Evolutionary conservation across 1,140 invertebrate species (phyloP).

Genomic region (Holcopasites calliopsidis): DNA sequence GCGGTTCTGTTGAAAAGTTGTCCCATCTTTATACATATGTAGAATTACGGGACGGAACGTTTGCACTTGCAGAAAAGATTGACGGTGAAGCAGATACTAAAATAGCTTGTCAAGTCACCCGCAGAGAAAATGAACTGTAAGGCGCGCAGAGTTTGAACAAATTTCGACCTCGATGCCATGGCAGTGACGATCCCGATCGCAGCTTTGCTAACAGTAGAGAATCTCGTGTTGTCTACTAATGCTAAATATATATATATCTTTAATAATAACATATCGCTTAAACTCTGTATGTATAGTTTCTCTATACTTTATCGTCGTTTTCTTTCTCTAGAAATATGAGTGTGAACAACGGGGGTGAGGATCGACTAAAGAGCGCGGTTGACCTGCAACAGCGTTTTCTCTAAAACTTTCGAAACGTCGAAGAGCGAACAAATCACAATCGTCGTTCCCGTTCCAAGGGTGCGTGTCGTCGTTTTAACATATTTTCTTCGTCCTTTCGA

Average conservation of each 20-base stretch:
- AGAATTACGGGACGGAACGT: background rate
- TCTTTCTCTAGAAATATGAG: slow-evolving; percentile 41
- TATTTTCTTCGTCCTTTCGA: background rate
- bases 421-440: background rate
- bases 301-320: slow-evolving; percentile 6
- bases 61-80: background rate
- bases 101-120: background rate
- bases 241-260: slow-evolving; percentile 13
- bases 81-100: background rate
- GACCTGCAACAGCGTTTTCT: slow-evolving; percentile 55
- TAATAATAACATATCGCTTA: slow-evolving; percentile 26
- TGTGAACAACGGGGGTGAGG: slow-evolving; percentile 20
- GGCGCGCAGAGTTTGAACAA: slow-evolving; percentile 1
- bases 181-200: slow-evolving; percentile 61
- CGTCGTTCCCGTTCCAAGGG: background rate
- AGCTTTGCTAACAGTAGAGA: slow-evolving; percentile 38
- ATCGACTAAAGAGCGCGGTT: slow-evolving; percentile 42
- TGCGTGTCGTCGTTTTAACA: background rate
- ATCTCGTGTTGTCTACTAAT: slow-evolving; percentile 16
- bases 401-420: slow-evolving; percentile 32
- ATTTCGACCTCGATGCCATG: slow-evolving; percentile 58
- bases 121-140: background rate
- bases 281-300: slow-evolving; percentile 21
- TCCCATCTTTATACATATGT: background rate
- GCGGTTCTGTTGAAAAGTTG: background rate